A percentile compares a stretch with the other conserved stretches of the same genome.
Conservation (phyloP, 2,113 vertebrate species). For the Brachyistius frenatus region DNA sequence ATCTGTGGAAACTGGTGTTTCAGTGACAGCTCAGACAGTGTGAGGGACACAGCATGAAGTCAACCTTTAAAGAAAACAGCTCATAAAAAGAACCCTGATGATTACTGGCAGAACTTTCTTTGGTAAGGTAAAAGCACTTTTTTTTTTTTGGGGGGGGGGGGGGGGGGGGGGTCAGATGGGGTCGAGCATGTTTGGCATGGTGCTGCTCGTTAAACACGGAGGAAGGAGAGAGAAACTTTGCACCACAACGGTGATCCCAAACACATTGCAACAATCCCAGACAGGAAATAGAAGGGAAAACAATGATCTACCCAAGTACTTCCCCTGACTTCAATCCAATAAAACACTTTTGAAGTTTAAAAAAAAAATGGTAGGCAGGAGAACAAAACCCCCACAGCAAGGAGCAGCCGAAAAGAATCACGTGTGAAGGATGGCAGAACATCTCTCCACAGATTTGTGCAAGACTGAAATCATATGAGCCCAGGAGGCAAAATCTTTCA, state of each 20-base stretch:
- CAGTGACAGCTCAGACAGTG: too few relatives aligned
- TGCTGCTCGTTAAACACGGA: neutral
- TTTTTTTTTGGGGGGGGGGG: too few relatives aligned
- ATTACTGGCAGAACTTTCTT: neutral
- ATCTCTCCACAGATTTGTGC: neutral
- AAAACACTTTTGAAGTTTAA: slow-evolving; percentile 6
- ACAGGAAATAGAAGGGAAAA: neutral
- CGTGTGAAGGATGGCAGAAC: neutral
- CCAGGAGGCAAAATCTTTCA: slow-evolving; percentile 10
- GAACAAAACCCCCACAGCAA: neutral
- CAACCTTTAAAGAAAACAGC: too few relatives aligned
- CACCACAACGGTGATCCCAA: neutral
- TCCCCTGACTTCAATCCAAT: neutral
- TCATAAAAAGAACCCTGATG: neutral
- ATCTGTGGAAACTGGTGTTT: too few relatives aligned
- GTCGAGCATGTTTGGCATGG: neutral
- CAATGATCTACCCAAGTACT: neutral
- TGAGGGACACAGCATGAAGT: neutral
- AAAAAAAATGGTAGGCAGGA: neutral
- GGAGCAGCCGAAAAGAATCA: slow-evolving; percentile 4
- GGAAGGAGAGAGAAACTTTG: neutral
- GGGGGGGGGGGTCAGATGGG: neutral
- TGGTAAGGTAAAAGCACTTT: too few relatives aligned
- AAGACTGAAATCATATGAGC: neutral
- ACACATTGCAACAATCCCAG: neutral